Evolutionary conservation across 30 jellyfish, hydroid and myxozoan genomes (phyloP).

Genomic region (Rhopilema esculentum): DNA sequence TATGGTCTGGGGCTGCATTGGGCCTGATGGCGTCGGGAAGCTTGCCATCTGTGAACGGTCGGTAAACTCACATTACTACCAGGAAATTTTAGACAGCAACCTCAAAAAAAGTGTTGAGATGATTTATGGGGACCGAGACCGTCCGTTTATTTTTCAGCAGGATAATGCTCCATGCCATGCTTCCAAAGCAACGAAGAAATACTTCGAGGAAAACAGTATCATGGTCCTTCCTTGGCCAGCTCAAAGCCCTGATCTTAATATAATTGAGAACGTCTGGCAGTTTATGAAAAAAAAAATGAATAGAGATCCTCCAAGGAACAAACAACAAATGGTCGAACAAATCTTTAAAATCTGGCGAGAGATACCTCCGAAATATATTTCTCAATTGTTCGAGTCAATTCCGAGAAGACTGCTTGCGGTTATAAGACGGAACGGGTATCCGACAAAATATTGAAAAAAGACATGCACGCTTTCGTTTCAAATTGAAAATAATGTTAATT

Average conservation of each 20-base stretch:
- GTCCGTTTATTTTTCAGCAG: not conserved
- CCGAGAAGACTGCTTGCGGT: not conserved
- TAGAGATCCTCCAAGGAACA: not conserved
- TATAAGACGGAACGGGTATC: not conserved
- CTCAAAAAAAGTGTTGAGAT: not conserved
- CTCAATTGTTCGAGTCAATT: not conserved
- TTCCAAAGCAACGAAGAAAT: not conserved
- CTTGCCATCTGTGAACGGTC: constrained; percentile 17
- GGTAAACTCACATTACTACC: constrained; percentile 1
- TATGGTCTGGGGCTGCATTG: constrained; percentile 36
- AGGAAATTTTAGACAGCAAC: not conserved
- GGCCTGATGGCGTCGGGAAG: constrained; percentile 14
- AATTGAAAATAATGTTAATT: too few relatives aligned
- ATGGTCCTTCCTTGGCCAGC: constrained; percentile 27
- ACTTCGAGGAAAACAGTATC: not conserved
- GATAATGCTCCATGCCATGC: not conserved
- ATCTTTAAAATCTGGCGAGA: not conserved
- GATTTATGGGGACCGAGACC: not conserved
- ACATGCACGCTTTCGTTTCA: too few relatives aligned
- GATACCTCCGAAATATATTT: not conserved
- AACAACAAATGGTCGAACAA: not conserved
- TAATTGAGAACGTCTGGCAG: constrained; percentile 3
- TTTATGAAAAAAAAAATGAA: too few relatives aligned
- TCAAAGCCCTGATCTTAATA: constrained; percentile 9
- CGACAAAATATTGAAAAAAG: constrained; percentile 15